Conservation (phyloP, 2,797 vertebrate genomes). For the Bryconaethiops microstoma region DNA sequence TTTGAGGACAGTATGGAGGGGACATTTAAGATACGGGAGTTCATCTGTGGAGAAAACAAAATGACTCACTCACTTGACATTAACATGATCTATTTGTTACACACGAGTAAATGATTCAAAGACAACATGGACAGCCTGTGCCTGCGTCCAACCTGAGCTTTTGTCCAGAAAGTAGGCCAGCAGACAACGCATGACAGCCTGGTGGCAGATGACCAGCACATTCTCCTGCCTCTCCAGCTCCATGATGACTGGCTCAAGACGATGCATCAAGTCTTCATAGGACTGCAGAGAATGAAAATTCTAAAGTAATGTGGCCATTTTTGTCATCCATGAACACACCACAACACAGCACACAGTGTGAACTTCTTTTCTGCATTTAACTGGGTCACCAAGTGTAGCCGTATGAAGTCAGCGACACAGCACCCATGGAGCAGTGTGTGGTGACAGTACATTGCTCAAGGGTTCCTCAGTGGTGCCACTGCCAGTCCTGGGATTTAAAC, state of each 20-base stretch:
- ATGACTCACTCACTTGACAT: not conserved
- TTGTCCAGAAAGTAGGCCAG: constrained; percentile 92
- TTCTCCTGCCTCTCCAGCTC: constrained; percentile 94
- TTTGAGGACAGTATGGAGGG: constrained; percentile 88
- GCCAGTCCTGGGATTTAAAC: no score
- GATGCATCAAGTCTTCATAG: constrained; percentile 91
- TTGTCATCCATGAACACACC: no score
- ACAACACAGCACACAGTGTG: no score
- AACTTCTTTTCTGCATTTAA: no score
- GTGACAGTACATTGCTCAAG: no score
- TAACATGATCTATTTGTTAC: not conserved
- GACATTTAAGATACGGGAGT: constrained; percentile 86
- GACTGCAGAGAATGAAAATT: constrained; percentile 71
- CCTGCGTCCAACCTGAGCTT: constrained; percentile 76
- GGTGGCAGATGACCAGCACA: constrained; percentile 89
- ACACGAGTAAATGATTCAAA: not conserved
- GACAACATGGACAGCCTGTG: not conserved
- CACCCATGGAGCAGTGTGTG: no score
- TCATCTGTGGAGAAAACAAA: constrained; percentile 70
- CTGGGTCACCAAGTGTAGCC: no score
- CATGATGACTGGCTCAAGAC: constrained; percentile 93
- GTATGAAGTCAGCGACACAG: no score
- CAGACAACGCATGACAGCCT: constrained; percentile 90
- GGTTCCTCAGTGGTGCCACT: no score
- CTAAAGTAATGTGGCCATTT: no score